Conservation (phyloP, 1,140 invertebrate species). For the Carcinoscorpius rotundicauda region DNA sequence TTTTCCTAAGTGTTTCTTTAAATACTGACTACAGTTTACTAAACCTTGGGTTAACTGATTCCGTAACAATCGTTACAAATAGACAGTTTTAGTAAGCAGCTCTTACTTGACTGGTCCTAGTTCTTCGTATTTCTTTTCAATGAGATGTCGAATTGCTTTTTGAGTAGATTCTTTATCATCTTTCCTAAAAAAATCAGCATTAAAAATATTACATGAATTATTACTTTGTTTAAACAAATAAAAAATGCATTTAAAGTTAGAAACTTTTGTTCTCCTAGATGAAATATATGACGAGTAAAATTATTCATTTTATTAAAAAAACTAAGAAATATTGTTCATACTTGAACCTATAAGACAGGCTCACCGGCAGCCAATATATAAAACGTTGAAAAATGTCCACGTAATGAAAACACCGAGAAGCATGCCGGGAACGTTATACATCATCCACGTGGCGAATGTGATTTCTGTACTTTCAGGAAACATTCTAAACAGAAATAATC, state of each 20-base stretch:
- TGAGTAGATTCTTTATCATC: background rate
- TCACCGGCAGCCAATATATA: background rate
- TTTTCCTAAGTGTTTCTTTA: no score
- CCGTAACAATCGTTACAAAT: no score
- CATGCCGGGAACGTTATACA: conserved; percentile 51
- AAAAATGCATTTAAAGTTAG: no score
- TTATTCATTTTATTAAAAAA: conserved; percentile 1
- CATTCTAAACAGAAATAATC: conserved; percentile 11
- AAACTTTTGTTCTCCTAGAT: background rate
- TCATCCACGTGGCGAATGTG: conserved; percentile 64
- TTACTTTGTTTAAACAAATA: no score
- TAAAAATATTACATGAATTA: no score
- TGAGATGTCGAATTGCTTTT: conserved; percentile 28
- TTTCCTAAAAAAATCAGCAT: no score
- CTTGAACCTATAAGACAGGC: background rate
- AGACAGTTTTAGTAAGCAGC: no score
- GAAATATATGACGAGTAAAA: background rate
- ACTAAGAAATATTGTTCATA: background rate
- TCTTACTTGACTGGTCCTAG: conserved; percentile 54
- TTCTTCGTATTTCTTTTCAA: conserved; percentile 55
- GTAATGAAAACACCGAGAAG: conserved; percentile 53
- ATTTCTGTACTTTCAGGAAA: conserved; percentile 28
- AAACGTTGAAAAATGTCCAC: conserved; percentile 45
- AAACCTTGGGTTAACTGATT: no score
- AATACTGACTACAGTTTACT: no score